Base-by-base conservation (phyloP, 1,140 invertebrate genomes). In the Trichonephila clavata region DNA sequence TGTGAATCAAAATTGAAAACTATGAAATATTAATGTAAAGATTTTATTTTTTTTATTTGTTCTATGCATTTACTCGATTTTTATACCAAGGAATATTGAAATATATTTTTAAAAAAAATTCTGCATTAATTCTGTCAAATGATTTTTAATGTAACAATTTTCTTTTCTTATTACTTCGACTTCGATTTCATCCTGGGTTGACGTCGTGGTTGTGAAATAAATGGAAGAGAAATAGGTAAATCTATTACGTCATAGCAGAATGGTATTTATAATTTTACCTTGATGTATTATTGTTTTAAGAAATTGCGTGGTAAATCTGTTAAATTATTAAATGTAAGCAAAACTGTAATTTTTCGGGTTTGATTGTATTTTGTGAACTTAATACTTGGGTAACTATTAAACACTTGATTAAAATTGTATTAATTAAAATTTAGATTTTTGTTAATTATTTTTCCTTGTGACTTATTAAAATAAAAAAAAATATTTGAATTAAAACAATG, bases 181-280 rank as follows among this genome's bases (percentile, higher is more conserved):
- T 83, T 83, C n/a, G 21, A 83, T 59, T 21, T 57, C 7, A 57
- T 57, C 18, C 7, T 83, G 20, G n/a, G 50, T 83, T 83, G 81
- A 83, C 81, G 81, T 83, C 81, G 81, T 83, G 81, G 50, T 83
- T 83, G 50, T 57, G 81, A 57, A 83, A 57, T 57, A 83, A 50
- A 83, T 83, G 39, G 50, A 59, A 43, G 32, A 39, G 24, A 83
- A 83, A 20, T 83, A 83, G 81, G 43, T 57, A 57, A 83, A 83
- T 57, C 39, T 83, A 83, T 83, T 83, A 83, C 81, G 81, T 83
- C 81, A 83, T 83, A 8, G 32, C 8, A 8, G 50, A 57, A 83
- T 83, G 81, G 43, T 83, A 83, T 83, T 59, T 83, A 83, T 83
- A 57, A 83, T 83, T 27, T 57, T 57, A 14, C 24, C 21, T 57